Evolutionary conservation across 2,797 vertebrate species (phyloP), one percentile per base, ranked within the genome.

Genomic region (Loris lydekkerianus): DNA sequence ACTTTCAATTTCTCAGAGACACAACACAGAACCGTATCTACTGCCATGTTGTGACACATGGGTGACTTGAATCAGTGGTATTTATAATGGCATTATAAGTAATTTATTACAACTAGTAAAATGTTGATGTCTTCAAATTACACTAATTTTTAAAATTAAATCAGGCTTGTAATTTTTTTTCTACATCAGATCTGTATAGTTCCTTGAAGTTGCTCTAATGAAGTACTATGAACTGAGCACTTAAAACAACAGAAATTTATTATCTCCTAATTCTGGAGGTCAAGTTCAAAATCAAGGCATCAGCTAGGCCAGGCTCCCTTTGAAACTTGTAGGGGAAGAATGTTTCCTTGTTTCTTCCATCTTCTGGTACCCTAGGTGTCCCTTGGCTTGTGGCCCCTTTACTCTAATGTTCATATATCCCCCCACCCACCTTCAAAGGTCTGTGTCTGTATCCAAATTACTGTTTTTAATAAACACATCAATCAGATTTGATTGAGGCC

Each of bases 81-180:
- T 34, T 34, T 34, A 34, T 34, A 65, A 75, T 27, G 69, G 37
- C 49, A 67, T 88, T 83, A 9, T 6, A 67, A 37, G 40, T 72
- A 53, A 85, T 89, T 89, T 92, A 83, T 18, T 86, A 14, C 56
- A 73, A 25, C 25, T 78, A 82, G 76, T 67, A 61, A 94, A 86
- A 58, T 25, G 34, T 11, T 37, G 18, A 60, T 94, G 43, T 43
- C 80, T 95, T 92, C 34, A 86, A 61, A 86, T 65, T 80, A 61
- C 17, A 75, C n/a, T 72, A 58, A 72, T 60, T 86, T 49, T 60
- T 2, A 63, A 95, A 86, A 72, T 60, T 43, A 37, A 83, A 23
- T 80, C 43, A 69, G 21, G 31, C 75, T 20, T 53, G 27, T 80
- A 60, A 76, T 75, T 69, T 85, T 91, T 89, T 89, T 69, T 63